Conservation (phyloP, 2,888 invertebrate species). For the Cepaea hortensis region DNA sequence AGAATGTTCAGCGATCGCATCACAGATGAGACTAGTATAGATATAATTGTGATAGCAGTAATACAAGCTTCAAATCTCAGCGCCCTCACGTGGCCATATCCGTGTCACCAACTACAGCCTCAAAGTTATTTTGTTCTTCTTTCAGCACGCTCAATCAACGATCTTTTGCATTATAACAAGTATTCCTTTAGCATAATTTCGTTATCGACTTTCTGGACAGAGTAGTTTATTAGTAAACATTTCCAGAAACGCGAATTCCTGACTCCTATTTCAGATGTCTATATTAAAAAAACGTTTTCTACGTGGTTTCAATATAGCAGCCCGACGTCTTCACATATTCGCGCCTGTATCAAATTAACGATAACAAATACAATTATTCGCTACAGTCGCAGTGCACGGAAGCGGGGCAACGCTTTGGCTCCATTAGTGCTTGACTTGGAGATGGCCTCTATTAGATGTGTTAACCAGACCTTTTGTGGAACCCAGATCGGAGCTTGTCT, state of each 20-base stretch:
- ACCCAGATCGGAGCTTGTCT: neutral
- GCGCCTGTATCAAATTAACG: slow-evolving; percentile 31
- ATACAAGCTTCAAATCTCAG: too few species aligned
- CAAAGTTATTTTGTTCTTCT: too few species aligned
- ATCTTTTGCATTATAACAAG: too few species aligned
- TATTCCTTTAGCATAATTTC: too few species aligned
- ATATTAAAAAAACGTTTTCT: neutral
- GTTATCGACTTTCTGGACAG: neutral
- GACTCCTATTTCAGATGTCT: neutral
- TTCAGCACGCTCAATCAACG: too few species aligned
- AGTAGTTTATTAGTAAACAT: neutral
- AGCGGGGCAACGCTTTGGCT: slow-evolving; percentile 1
- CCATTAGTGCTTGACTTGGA: slow-evolving; percentile 22
- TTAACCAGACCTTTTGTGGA: slow-evolving; percentile 29
- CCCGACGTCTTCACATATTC: neutral
- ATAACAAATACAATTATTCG: slow-evolving; percentile 34
- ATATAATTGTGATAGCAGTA: too few species aligned
- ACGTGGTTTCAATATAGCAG: neutral
- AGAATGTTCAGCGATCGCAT: too few species aligned
- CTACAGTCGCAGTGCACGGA: slow-evolving; percentile 14
- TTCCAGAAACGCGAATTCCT: neutral
- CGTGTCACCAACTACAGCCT: too few species aligned
- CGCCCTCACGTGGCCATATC: too few species aligned
- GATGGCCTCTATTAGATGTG: slow-evolving; percentile 37
- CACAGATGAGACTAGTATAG: too few species aligned